These are phyloP conservation scores for Diplosoma virens DNA, from an alignment of 23 tunicate genomes.

Conservation along the genomic window DNA sequence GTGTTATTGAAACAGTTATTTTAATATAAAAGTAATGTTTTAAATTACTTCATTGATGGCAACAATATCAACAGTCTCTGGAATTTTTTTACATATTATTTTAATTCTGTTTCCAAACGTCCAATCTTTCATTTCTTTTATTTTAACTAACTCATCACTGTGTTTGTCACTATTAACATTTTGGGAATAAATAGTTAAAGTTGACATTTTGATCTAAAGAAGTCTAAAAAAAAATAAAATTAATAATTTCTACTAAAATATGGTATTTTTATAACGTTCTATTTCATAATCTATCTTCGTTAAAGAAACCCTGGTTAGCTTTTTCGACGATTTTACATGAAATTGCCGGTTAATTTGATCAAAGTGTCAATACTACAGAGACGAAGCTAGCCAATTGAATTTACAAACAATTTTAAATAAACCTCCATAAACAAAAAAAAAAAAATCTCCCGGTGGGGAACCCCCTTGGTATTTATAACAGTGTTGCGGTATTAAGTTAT, in stretches of 20 bases:
- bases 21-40: background rate
- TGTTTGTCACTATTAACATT: conserved; percentile 59
- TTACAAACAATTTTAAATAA: too few relatives aligned
- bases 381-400: too few relatives aligned
- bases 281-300: too few relatives aligned
- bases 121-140: conserved; percentile 13
- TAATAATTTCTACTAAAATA: background rate
- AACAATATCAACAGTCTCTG: conserved; percentile 22
- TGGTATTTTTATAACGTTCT: background rate
- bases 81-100: background rate
- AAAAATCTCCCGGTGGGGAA: too few relatives aligned
- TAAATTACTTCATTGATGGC: conserved; percentile 36
- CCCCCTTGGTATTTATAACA: too few relatives aligned
- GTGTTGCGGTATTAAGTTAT: too few relatives aligned
- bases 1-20: background rate
- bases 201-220: background rate
- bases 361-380: too few relatives aligned
- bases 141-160: conserved; percentile 15
- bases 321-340: too few relatives aligned
- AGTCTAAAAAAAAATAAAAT: background rate
- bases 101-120: conserved; percentile 13
- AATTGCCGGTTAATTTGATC: too few relatives aligned
- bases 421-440: too few relatives aligned
- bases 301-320: too few relatives aligned
- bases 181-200: conserved; percentile 35